These are phyloP conservation scores for Dryobota labecula DNA, from an alignment of 2,888 invertebrate genomes.

Conservation along the genomic window DNA sequence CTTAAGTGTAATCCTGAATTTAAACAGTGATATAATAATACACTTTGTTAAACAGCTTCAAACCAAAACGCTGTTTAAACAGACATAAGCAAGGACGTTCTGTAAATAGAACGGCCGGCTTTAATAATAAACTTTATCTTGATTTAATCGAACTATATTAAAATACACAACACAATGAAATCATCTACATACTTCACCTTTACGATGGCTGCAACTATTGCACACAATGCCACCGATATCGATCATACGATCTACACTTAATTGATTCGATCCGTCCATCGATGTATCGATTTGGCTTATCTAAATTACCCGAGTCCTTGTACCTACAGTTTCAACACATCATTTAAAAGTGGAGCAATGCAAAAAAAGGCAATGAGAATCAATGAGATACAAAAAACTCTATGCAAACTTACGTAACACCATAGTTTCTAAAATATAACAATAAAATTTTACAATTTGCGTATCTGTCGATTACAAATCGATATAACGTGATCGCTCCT, in stretches of 20 bases:
- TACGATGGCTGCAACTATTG: constrained; percentile 59
- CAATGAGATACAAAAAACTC: constrained; percentile 50
- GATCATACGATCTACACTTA: constrained; percentile 75
- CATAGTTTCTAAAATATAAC: constrained; percentile 60
- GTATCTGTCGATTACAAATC: constrained; percentile 59
- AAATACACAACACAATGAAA: constrained; percentile 63
- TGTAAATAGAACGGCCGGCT: constrained; percentile 43
- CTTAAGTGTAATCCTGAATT: not conserved
- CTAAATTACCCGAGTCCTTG: constrained; percentile 81
- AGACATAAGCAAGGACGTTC: constrained; percentile 42
- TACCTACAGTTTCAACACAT: constrained; percentile 77
- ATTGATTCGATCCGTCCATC: constrained; percentile 80
- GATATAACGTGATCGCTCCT: constrained; percentile 60
- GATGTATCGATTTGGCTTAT: constrained; percentile 76
- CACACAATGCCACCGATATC: constrained; percentile 62
- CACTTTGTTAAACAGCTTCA: constrained; percentile 7
- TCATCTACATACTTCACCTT: constrained; percentile 67
- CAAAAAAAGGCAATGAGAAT: constrained; percentile 60
- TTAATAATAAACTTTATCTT: constrained; percentile 57
- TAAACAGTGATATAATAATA: not conserved
- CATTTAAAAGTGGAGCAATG: constrained; percentile 67
- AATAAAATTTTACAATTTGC: constrained; percentile 57
- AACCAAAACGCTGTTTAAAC: constrained; percentile 15
- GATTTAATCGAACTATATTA: constrained; percentile 61
- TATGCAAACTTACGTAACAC: constrained; percentile 52